Evolutionary conservation across 2,113 vertebrate species (phyloP), one percentile per base, ranked within the genome.

Genomic region (Syngnathus typhle): DNA sequence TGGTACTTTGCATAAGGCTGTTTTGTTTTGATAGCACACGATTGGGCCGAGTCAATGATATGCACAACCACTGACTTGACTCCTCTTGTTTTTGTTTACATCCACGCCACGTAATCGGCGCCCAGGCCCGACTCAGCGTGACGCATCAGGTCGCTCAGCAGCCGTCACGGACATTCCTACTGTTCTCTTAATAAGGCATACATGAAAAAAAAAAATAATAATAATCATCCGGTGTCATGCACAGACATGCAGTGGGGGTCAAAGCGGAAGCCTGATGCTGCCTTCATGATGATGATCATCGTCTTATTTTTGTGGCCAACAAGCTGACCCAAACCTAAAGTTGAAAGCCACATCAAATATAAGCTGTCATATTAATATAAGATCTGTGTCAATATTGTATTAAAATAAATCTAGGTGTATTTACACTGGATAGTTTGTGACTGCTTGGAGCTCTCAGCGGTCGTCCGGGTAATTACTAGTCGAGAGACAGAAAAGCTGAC

Each of bases 81-180:
- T 70, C 60, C 54, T 60, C 54, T 76, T 75, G 81, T 85, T 86
- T 82, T 82, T 84, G 81, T 86, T 84, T 80, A 81, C 74, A 76
- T 75, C 65, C 23, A 6, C 7, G 0, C 60, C 10, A 66, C 72
- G 44, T 72, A 49, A 75, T 60, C 37, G 9, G 32, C 9, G 12
- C 38, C 56, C 27, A 41, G 60, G 71, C 54, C 64, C 8, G 60
- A 70, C 78, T 67, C 84, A 67, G 78, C 67, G 68, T 70, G 85
- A 83, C 11, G 41, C 44, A 36, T 65, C 51, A 36, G 37, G 27
- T 27, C 5, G 16, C 70, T 75, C 75, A 63, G 69, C 44, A 60
- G 65, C 59, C 18, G 54, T 27, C 65, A 49, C 32, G 67, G 76
- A 79, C 46, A 76, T 75, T 77, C 75, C 72, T 64, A 76, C 78